Conservation (phyloP, 2,888 invertebrate species). For the Acanthosepion lycidas region DNA sequence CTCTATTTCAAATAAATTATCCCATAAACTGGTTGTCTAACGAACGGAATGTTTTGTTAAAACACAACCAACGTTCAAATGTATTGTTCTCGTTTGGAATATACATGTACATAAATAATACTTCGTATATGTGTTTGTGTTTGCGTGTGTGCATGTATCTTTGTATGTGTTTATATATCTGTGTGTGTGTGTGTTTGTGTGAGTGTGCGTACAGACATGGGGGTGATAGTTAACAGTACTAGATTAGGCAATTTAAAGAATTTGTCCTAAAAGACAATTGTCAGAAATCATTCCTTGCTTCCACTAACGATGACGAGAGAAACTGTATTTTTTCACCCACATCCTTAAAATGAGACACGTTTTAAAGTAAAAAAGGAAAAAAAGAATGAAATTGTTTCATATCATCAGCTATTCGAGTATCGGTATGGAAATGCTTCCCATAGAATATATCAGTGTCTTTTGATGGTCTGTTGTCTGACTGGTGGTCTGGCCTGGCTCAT, state of each 20-base stretch:
- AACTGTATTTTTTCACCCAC: not conserved
- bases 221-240: not conserved
- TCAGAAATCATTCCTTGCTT: not conserved
- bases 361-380: too few relatives aligned
- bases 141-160: too few relatives aligned
- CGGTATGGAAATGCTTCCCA: not conserved
- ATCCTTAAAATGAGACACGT: not conserved
- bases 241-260: not conserved
- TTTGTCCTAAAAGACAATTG: conserved; percentile 6
- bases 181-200: not conserved
- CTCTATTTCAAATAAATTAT: not conserved
- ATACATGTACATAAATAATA: not conserved
- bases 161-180: not conserved
- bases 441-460: not conserved
- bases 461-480: not conserved
- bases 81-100: not conserved
- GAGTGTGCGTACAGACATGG: not conserved
- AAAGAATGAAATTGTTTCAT: not conserved
- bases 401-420: not conserved
- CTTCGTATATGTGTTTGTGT: not conserved
- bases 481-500: not conserved
- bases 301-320: not conserved
- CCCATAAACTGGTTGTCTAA: not conserved
- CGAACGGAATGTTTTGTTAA: not conserved
- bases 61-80: not conserved